Percentiles rank a stretch among this genome's conserved stretches.
These are phyloP conservation scores for Dendrolimus punctatus DNA, from an alignment of 1,140 invertebrate species.

Conservation along the genomic window DNA sequence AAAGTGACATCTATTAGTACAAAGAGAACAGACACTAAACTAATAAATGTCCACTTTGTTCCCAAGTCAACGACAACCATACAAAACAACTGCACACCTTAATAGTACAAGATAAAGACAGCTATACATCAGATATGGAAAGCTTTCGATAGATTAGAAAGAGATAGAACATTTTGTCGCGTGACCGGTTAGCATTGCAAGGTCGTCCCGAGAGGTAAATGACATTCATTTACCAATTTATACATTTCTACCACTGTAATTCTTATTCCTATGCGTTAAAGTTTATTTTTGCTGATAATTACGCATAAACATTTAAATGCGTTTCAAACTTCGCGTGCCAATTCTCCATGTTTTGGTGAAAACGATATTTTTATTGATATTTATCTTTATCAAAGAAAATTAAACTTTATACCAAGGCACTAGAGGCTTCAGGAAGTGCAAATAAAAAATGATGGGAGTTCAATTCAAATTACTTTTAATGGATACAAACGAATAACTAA, in stretches of 20 bases:
- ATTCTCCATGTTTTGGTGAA: constrained; percentile 32
- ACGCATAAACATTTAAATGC: neutral
- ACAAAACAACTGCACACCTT: neutral
- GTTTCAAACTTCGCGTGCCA: constrained; percentile 34
- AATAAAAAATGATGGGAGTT: no score
- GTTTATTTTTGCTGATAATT: constrained; percentile 1
- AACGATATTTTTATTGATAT: no score
- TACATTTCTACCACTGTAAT: neutral
- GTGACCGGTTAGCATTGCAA: constrained; percentile 64
- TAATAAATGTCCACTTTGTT: no score
- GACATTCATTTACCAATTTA: constrained; percentile 23
- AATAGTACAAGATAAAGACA: neutral
- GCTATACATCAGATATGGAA: neutral
- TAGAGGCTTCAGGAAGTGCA: no score
- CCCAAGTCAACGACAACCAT: neutral
- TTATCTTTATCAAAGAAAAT: no score
- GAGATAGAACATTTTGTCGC: constrained; percentile 19
- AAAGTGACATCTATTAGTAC: no score
- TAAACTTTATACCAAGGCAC: no score
- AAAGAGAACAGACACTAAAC: no score
- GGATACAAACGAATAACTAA: no score
- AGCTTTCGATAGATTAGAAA: constrained; percentile 13
- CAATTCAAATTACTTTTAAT: no score
- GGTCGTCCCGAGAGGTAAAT: constrained; percentile 52
- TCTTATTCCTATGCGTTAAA: neutral